These are phyloP conservation scores for Eledona agricola DNA, from an alignment of 2,888 invertebrate genomes.

Conservation along the genomic window DNA sequence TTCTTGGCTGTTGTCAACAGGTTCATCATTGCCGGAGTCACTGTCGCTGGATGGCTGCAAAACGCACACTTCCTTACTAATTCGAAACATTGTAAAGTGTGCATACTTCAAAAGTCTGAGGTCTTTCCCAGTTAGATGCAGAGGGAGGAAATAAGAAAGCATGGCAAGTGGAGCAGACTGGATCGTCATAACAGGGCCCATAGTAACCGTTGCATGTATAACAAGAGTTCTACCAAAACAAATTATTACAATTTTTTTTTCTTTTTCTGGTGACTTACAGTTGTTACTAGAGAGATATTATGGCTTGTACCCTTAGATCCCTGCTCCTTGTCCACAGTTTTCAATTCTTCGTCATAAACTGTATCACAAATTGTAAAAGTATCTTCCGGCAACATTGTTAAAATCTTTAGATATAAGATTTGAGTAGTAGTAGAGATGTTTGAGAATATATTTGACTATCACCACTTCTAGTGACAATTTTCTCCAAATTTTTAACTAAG, in stretches of 20 bases:
- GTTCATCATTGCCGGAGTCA: conserved; percentile 94
- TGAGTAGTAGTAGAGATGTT: no score
- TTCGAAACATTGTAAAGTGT: conserved; percentile 4
- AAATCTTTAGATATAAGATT: conserved; percentile 1
- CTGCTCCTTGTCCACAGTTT: conserved; percentile 12
- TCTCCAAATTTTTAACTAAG: no score
- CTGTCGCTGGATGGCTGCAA: conserved; percentile 69
- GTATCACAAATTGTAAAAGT: conserved; percentile 35
- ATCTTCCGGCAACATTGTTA: conserved; percentile 36
- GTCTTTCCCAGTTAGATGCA: conserved; percentile 54
- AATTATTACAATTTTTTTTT: conserved; percentile 2
- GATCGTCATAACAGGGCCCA: conserved; percentile 89
- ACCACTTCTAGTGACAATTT: background rate
- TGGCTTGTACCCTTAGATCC: conserved; percentile 12
- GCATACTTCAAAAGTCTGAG: conserved; percentile 60
- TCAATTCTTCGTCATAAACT: conserved; percentile 18
- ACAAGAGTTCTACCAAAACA: conserved; percentile 68
- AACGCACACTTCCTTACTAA: background rate
- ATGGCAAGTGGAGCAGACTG: conserved; percentile 91
- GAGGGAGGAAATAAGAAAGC: conserved; percentile 87
- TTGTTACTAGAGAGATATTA: conserved; percentile 14
- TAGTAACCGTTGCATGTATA: conserved; percentile 92
- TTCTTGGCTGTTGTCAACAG: conserved; percentile 68
- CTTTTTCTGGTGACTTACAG: conserved; percentile 8
- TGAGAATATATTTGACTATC: no score